Conservation (phyloP, 1,140 invertebrate species). For the Leptestheria dahalacensis region DNA sequence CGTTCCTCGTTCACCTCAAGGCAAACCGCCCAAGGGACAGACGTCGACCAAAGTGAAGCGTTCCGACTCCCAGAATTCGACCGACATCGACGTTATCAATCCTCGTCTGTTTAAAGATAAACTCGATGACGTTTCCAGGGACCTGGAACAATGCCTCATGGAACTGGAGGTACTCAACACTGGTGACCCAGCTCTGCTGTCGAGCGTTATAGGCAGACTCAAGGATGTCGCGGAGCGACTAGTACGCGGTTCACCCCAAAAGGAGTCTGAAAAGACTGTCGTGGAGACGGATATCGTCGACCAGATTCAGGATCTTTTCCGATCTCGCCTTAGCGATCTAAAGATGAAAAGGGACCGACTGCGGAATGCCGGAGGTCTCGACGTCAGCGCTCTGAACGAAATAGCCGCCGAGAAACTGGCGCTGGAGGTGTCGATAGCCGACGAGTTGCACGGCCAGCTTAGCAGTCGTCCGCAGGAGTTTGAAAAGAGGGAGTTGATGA, state of each 20-base stretch:
- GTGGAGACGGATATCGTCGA: neutral
- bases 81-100: neutral
- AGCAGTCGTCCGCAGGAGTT: neutral
- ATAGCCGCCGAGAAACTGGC: conserved; percentile 13
- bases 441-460: neutral
- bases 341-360: conserved; percentile 4
- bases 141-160: conserved; percentile 18
- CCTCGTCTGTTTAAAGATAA: conserved; percentile 10
- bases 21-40: conserved; percentile 11
- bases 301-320: conserved; percentile 1
- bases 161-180: conserved; percentile 17
- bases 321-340: neutral
- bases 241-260: neutral
- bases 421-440: conserved; percentile 1
- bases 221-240: neutral
- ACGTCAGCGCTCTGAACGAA: neutral
- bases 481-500: neutral
- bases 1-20: neutral
- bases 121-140: conserved; percentile 13
- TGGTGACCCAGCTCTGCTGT: neutral
- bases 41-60: conserved; percentile 4
- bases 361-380: neutral
- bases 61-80: neutral
- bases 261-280: neutral
- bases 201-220: neutral